A percentile compares a stretch with the other conserved stretches of the same genome.
phyloP scores from a whole-genome alignment of 1,140 invertebrate species.

The Drosophila subobscura region DNA sequence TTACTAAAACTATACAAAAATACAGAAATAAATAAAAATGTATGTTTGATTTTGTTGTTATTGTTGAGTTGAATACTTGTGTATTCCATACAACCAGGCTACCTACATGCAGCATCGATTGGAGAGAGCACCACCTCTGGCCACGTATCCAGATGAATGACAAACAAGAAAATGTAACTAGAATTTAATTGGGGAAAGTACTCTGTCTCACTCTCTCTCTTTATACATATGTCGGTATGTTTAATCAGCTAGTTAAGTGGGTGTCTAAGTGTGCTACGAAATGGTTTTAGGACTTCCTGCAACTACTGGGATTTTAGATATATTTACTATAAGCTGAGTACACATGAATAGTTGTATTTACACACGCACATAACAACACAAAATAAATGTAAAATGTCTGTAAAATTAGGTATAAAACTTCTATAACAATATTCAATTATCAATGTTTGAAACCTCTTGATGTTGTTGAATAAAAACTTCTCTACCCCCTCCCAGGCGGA shows the following conservation, averaged over 20 bases:
- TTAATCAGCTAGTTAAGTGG: conserved; percentile 22
- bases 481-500: no score
- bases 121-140: conserved; percentile 28
- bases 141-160: conserved; percentile 24
- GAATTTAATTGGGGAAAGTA: conserved; percentile 8
- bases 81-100: no score
- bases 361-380: no score
- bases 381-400: not conserved
- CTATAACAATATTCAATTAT: conserved; percentile 15
- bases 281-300: no score
- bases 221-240: conserved; percentile 16
- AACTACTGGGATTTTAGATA: no score
- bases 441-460: conserved; percentile 47
- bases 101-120: no score
- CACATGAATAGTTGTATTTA: not conserved
- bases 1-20: not conserved
- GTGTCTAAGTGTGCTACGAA: no score
- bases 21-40: not conserved
- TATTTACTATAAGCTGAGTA: not conserved
- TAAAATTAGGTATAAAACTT: conserved; percentile 1
- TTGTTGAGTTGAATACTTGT: not conserved
- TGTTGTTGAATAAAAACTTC: conserved; percentile 49
- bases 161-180: conserved; percentile 25
- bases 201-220: not conserved
- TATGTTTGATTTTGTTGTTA: conserved; percentile 6